Percentiles rank a stretch among this genome's conserved stretches.
Conservation (phyloP, 2,888 invertebrate species). For the Cephalotes varians region DNA sequence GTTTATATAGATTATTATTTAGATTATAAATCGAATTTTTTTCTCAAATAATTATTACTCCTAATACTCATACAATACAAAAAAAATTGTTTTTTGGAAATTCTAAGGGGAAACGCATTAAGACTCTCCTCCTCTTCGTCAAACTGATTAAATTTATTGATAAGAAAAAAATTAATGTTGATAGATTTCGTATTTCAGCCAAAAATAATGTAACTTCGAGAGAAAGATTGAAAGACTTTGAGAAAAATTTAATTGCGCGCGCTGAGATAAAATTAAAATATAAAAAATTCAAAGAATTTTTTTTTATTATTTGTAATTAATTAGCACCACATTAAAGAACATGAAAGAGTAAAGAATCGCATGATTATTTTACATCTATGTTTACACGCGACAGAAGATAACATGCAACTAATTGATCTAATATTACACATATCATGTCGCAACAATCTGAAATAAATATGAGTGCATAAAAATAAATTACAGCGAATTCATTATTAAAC, state of each 20-base stretch:
- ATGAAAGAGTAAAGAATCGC: neutral
- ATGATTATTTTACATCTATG: neutral
- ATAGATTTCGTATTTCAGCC: neutral
- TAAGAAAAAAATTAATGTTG: neutral
- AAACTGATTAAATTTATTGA: neutral
- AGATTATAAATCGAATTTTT: too few species aligned
- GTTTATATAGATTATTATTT: too few species aligned
- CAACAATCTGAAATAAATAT: slow-evolving; percentile 29
- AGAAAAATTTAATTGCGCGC: neutral
- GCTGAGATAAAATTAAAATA: neutral
- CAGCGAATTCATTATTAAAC: slow-evolving; percentile 26
- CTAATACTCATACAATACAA: too few species aligned
- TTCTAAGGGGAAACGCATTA: too few species aligned
- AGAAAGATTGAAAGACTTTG: too few species aligned
- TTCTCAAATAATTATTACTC: too few species aligned
- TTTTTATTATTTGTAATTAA: slow-evolving; percentile 2
- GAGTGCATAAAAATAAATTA: slow-evolving; percentile 29
- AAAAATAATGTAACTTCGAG: neutral
- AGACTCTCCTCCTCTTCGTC: too few species aligned
- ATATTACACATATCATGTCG: slow-evolving; percentile 20
- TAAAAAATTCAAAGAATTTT: neutral
- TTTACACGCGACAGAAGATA: slow-evolving; percentile 9
- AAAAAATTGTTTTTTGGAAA: too few species aligned
- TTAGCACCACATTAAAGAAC: neutral
- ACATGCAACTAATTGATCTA: slow-evolving; percentile 16